These are phyloP conservation scores for Himalopsyche kuldschensis DNA, from an alignment of 2,888 invertebrate genomes.

Conservation along the genomic window DNA sequence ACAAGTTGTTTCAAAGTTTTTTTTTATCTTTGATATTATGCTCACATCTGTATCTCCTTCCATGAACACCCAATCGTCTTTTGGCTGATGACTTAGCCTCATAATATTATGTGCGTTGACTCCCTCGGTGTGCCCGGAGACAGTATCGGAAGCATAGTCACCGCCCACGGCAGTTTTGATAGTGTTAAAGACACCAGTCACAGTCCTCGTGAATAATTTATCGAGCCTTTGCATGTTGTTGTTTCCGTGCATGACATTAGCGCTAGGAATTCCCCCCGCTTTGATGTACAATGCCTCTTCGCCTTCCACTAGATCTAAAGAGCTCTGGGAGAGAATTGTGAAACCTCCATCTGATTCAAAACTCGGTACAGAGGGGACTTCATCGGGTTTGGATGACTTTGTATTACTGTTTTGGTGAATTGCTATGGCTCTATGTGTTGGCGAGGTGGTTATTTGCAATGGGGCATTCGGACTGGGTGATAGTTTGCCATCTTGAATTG, in stretches of 20 bases:
- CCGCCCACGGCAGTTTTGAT: conserved; percentile 68
- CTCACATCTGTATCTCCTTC: conserved; percentile 37
- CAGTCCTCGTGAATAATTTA: conserved; percentile 73
- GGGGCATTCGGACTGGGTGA: conserved; percentile 1
- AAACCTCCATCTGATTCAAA: conserved; percentile 35
- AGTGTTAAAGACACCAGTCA: conserved; percentile 78
- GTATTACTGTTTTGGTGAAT: background rate
- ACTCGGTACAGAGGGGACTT: conserved; percentile 21
- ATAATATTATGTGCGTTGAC: conserved; percentile 51
- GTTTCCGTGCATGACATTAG: conserved; percentile 43
- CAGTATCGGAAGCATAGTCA: conserved; percentile 55
- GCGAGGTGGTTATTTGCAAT: conserved; percentile 22
- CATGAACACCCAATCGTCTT: conserved; percentile 37
- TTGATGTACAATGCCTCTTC: conserved; percentile 45
- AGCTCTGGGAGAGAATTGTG: conserved; percentile 32
- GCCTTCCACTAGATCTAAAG: conserved; percentile 42
- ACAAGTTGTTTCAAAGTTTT: no score
- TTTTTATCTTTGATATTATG: background rate
- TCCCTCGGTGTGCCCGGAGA: conserved; percentile 46
- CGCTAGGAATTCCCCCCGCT: conserved; percentile 43
- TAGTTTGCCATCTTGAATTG: background rate
- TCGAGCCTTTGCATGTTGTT: conserved; percentile 58
- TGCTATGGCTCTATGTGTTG: conserved; percentile 13
- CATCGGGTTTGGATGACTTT: conserved; percentile 9
- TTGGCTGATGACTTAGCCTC: conserved; percentile 39